phyloP scores from a whole-genome alignment of 2,797 vertebrate species.

The Neopelma chrysocephalum region DNA sequence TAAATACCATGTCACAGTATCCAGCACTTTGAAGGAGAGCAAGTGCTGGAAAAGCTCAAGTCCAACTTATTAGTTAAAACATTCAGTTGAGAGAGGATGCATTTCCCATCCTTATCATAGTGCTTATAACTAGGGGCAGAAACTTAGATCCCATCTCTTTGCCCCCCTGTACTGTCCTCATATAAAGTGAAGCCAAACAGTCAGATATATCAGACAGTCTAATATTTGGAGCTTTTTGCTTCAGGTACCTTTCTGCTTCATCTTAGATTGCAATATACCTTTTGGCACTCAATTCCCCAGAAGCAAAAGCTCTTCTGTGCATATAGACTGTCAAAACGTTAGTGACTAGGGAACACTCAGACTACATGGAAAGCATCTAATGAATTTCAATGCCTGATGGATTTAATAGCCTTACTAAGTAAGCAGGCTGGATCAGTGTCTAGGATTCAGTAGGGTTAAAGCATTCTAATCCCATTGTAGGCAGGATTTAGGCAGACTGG shows the following conservation, averaged over 20 bases:
- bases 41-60: neutral
- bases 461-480: neutral
- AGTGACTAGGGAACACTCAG: neutral
- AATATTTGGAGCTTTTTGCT: neutral
- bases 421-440: slow-evolving; percentile 21
- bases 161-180: fast-evolving
- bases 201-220: neutral
- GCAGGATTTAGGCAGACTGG: slow-evolving; percentile 8
- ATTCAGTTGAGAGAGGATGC: neutral
- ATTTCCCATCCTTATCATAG: neutral
- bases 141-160: neutral
- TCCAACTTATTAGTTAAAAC: neutral
- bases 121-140: neutral
- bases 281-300: neutral
- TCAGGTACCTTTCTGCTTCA: neutral
- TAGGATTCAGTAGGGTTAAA: slow-evolving; percentile 26
- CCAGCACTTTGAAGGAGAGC: neutral
- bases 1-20: neutral
- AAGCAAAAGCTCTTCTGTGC: neutral
- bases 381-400: slow-evolving; percentile 32
- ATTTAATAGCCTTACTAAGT: slow-evolving; percentile 36
- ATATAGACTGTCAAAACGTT: neutral
- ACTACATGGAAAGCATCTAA: neutral
- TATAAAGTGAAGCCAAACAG: neutral
- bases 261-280: neutral